Evolutionary conservation across 2,797 vertebrate species (phyloP), one percentile per base, ranked within the genome.

Genomic region (Huso huso): DNA sequence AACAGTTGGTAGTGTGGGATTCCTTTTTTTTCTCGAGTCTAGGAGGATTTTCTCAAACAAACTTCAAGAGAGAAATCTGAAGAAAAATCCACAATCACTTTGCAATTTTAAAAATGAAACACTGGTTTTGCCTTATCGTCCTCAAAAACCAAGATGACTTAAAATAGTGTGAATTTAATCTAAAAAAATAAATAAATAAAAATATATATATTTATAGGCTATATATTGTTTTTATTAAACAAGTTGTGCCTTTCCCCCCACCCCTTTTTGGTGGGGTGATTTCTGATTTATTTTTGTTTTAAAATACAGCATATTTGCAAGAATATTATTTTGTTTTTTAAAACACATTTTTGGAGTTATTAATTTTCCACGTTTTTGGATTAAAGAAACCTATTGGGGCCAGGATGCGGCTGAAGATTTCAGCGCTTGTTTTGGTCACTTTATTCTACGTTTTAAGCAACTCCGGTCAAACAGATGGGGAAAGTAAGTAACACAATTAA

Each of bases 401-500:
- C 84, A 91, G 79, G 75, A 87, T 90, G 87, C 83, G 84, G 73
- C 78, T 79, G 74, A 81, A 79, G 82, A 83, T 83, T 65, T 73
- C 81, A 4, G 80, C 81, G 67, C 80, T 82, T 70, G 78, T 88
- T 80, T 81, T 89, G 78, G 77, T 88, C 64, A 78, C 87, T 75
- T 74, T 88, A 70, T 73, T 87, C 80, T 85, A 81, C 82, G 67
- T 89, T 48, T 70, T 87, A 61, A 87, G 78, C 78, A 83, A 86
- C 48, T 86, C 81, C 78, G 89, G 89, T 77, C 82, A 83, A 69
- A 82, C 77, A 71, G 76, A 82, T 72, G 89, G 88, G 77, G 88
- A 93, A 87, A 88, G 91, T 93, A 72, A 92, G 91, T 92, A 79
- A 69, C 50, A 37, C 23, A 37, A 37, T 37, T 37, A 18, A 37